Evolutionary conservation across 2,797 vertebrate species (phyloP), one percentile per base, ranked within the genome.

Genomic region (Sebastiscus albofasciatus): DNA sequence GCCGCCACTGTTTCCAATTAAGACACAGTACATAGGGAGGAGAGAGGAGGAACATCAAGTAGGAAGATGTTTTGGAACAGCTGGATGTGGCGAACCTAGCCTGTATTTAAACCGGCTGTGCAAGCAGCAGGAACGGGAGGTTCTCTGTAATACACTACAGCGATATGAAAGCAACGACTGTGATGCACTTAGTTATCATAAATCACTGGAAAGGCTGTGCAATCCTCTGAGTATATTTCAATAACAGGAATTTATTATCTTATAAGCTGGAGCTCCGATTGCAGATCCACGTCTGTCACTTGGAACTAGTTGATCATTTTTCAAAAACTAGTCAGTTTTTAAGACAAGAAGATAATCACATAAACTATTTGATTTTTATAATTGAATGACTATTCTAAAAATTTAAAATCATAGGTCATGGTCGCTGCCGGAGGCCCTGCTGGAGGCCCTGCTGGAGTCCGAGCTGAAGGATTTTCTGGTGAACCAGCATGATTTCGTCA

Each of bases 1-100:
- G n/a, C 77, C 7, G 33, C 79, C 72, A 80, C 90, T 94, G 92
- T 64, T 94, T 93, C 82, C 76, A 90, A 92, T 93, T 90, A 93
- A 79, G 79, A 55, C 69, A 22, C 5, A 8, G 83, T 67, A 81
- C 84, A 72, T 14, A 58, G 82, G 80, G 89, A 88, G 79, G 79
- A 80, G 60, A 75, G 65, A n/a, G 42, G 54, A 77, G 72, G 54
- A 77, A 87, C 67, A 88, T 90, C 81, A 71, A 89, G 89, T 73
- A 75, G 72, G 76, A 79, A 82, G 80, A 88, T 84, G 82, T 92
- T 90, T 77, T 55, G 77, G 74, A 93, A 90, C 94, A 93, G 89
- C 89, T 93, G 91, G 90, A 90, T 72, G 80, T 60, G 65, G 83
- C 46, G 68, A 73, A 79, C 36, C 75, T 42, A 65, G 36, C 72